Conservation (phyloP, 2,113 vertebrate species). For the Albula goreensis region DNA sequence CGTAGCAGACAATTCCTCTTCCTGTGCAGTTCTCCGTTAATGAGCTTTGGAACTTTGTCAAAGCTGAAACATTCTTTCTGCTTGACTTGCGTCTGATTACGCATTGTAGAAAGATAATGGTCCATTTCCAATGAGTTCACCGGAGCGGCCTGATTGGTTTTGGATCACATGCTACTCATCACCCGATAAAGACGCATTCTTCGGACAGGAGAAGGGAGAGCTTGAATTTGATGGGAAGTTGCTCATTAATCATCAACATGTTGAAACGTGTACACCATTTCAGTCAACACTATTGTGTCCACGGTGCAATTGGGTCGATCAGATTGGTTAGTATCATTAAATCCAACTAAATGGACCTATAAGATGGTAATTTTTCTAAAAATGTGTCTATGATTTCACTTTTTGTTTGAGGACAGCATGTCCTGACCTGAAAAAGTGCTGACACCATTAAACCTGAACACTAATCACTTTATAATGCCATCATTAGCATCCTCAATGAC, state of each 20-base stretch:
- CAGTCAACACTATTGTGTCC: neutral
- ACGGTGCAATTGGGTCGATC: neutral
- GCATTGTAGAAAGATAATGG: constrained; percentile 5
- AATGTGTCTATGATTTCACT: no score
- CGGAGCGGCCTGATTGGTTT: neutral
- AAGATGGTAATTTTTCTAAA: no score
- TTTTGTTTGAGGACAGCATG: no score
- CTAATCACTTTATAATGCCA: no score
- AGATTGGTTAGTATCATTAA: neutral
- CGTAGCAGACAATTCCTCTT: neutral
- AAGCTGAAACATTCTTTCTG: neutral
- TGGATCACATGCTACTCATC: neutral
- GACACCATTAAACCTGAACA: no score
- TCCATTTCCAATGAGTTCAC: constrained; percentile 1
- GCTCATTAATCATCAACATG: neutral
- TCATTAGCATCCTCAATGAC: no score
- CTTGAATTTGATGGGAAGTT: neutral
- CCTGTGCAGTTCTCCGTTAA: constrained; percentile 34
- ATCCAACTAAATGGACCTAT: neutral
- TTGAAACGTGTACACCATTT: neutral
- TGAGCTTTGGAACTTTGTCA: constrained; percentile 32
- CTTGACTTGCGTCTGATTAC: constrained; percentile 9
- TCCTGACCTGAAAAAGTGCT: no score
- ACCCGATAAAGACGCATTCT: neutral
- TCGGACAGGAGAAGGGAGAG: neutral